A percentile compares a stretch with the other conserved stretches of the same genome.
Conservation (phyloP, 2,113 vertebrate species). For the Guaruba guarouba region DNA sequence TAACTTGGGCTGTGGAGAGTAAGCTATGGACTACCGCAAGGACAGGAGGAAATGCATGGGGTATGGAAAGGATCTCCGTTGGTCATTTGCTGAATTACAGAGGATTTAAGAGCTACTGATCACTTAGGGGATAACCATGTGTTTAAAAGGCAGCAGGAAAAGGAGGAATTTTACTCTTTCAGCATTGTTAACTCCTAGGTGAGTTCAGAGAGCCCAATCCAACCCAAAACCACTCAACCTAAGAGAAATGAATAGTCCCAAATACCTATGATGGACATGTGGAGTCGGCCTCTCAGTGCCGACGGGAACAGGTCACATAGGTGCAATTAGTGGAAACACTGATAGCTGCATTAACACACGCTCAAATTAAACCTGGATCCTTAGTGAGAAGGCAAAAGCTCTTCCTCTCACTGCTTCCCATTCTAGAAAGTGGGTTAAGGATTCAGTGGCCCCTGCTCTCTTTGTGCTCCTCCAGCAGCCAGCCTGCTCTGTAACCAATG, state of each 20-base stretch:
- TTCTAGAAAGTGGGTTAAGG: neutral
- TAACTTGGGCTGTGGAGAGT: neutral
- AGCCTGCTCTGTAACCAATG: neutral
- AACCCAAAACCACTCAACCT: neutral
- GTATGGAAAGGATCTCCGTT: accelerated
- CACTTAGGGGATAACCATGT: neutral
- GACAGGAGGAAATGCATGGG: neutral
- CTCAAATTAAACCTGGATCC: neutral
- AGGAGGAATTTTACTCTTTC: neutral
- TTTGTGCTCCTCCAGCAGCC: neutral
- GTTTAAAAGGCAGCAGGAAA: neutral
- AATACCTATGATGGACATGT: accelerated
- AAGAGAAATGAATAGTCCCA: neutral
- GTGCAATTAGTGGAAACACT: neutral
- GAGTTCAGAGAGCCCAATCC: neutral
- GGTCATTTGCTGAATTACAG: neutral
- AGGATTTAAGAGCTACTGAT: neutral
- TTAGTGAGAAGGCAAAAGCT: neutral
- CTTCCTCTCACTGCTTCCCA: neutral
- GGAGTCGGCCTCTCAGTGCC: neutral
- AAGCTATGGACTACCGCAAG: neutral
- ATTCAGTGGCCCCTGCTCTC: neutral
- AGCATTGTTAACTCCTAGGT: neutral
- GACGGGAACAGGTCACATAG: neutral
- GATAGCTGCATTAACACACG: neutral